phyloP scores from a whole-genome alignment of 2,113 vertebrate species.

The Paratilapia polleni region DNA sequence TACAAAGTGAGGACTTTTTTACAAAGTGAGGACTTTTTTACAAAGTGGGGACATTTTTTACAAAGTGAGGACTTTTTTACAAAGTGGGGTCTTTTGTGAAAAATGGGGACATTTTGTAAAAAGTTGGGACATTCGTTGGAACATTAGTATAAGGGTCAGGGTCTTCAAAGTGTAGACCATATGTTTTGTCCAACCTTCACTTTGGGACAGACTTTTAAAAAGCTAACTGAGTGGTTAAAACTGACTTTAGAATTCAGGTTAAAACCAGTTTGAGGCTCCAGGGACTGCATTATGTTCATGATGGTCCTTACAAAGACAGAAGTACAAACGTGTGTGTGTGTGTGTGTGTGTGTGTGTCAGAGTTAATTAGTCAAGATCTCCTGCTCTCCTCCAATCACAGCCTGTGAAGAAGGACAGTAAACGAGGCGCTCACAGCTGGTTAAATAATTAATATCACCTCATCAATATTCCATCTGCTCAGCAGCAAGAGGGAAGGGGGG shows the following conservation, averaged over 20 bases:
- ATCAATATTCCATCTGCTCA: conserved; percentile 66
- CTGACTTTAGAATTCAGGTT: not conserved
- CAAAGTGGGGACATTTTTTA: not conserved
- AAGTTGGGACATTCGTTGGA: not conserved
- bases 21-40: not conserved
- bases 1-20: not conserved
- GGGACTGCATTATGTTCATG: not conserved
- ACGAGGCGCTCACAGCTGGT: conserved; percentile 31
- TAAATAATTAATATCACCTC: conserved; percentile 60
- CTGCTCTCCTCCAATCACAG: conserved; percentile 62
- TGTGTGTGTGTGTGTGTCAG: not conserved
- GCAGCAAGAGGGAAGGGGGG: not conserved
- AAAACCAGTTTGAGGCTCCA: not conserved
- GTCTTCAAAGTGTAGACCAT: too few relatives aligned
- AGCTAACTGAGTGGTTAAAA: not conserved
- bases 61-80: too few relatives aligned
- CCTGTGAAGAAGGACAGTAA: conserved; percentile 33
- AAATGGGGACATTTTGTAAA: not conserved
- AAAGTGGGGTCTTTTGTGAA: not conserved
- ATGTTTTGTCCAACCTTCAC: too few relatives aligned
- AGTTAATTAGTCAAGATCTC: not conserved
- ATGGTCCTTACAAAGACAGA: not conserved
- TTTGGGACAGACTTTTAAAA: not conserved
- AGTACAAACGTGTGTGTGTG: not conserved
- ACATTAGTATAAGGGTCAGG: not conserved